Base-by-base conservation (phyloP, 2,797 vertebrate genomes). In the Schizopygopsis malacanthus region DNA sequence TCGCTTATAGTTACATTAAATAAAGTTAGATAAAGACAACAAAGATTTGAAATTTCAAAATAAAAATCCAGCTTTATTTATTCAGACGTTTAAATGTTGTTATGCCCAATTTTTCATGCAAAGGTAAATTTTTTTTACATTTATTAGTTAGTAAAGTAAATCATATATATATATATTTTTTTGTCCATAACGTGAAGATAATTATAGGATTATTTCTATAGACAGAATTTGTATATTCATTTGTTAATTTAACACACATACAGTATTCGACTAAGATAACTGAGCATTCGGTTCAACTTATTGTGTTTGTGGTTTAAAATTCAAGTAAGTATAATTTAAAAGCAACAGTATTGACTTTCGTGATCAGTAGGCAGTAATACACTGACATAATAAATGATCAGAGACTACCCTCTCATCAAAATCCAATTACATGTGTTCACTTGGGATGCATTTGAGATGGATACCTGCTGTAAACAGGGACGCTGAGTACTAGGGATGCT, bases 391-490 rank as follows among this genome's bases (percentile, higher is more conserved):
- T 28, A 12, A 63, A 63, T 11, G 16, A 43, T 45, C 54, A 61
- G 37, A 59, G 76, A 45, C 77, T 15, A 25, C 1, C 39, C 56
- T 6, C 15, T 47, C 8, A 15, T 61, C 77, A 61, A 45, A 79
- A 79, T 63, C 56, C 56, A 79, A 28, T 79, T 61, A 63, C 41
- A 18, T 61, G 77, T 43, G 56, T 18, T 67, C 41, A 67, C 5
- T 45, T 16, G 10, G 43, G 43, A 80, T 80, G 78, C 10, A 13
- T 65, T 13, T 33, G 25, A 33, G 59, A 65, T 86, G 45, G 73
- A 77, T 67, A 39, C 63, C 61, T 47, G 52, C 15, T 81, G 37
- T 67, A 79, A 83, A 70, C 81, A 33, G 37, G 37, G 37, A n/a
- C 1, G 12, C 39, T 47, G 61, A 39, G 15, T 47, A 11, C 4